phyloP scores from a whole-genome alignment of 2,797 vertebrate genomes.

The Kryptolebias ocellatus region DNA sequence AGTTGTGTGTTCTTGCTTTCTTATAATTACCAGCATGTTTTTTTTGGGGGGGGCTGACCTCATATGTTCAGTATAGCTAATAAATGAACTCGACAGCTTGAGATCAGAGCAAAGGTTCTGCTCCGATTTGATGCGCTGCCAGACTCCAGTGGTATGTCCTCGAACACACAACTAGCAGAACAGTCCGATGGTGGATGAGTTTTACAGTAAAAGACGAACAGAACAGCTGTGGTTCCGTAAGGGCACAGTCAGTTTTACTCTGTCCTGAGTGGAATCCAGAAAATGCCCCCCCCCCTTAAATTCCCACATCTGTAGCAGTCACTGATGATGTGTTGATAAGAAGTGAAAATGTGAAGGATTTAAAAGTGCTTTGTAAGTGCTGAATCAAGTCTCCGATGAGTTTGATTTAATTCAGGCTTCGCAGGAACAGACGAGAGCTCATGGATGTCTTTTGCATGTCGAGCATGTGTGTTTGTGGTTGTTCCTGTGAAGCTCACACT shows the following conservation, averaged over 20 bases:
- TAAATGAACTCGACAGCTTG: constrained; percentile 51
- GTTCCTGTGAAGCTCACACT: constrained; percentile 51
- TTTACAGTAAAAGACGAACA: constrained; percentile 45
- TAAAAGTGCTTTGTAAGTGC: constrained; percentile 43
- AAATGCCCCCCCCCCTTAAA: constrained; percentile 27
- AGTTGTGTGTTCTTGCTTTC: constrained; percentile 8
- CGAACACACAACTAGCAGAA: constrained; percentile 63
- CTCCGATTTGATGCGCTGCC: constrained; percentile 43
- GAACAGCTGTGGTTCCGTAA: constrained; percentile 63
- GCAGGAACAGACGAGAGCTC: constrained; percentile 47
- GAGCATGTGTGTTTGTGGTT: constrained; percentile 71
- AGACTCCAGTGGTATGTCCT: constrained; percentile 48
- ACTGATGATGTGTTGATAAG: constrained; percentile 41
- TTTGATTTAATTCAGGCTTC: constrained; percentile 42
- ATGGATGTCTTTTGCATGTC: constrained; percentile 48
- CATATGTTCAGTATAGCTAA: constrained; percentile 36
- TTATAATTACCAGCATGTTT: constrained; percentile 42
- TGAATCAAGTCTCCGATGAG: constrained; percentile 36
- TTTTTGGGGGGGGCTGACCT: constrained; percentile 39
- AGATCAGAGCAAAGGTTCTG: constrained; percentile 38
- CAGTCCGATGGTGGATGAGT: constrained; percentile 49
- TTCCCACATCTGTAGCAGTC: constrained; percentile 21
- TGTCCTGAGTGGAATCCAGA: constrained; percentile 24
- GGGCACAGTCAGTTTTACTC: constrained; percentile 50
- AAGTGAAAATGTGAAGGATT: constrained; percentile 40